Percentiles rank a stretch among this genome's conserved stretches.
Evolutionary conservation across 2,113 vertebrate species (phyloP).

Genomic region (Mohoua ochrocephala): DNA sequence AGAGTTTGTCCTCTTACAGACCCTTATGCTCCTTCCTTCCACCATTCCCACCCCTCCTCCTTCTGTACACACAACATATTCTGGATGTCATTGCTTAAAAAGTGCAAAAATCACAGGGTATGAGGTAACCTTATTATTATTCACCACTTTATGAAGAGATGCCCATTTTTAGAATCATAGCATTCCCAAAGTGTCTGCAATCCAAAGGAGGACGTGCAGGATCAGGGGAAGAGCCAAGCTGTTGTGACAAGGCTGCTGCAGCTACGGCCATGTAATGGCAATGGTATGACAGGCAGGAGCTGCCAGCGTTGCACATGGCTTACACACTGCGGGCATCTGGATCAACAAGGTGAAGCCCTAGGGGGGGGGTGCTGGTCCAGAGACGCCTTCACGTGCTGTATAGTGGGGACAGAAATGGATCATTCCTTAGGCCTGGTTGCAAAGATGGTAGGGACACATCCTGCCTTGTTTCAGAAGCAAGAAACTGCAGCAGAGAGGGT

Average conservation of each 20-base stretch:
- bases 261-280: not conserved
- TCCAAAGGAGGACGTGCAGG: not conserved
- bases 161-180: not conserved
- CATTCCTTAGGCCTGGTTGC: not conserved
- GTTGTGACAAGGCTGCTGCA: not conserved
- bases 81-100: not conserved
- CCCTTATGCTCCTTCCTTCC: not conserved
- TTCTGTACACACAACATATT: not conserved
- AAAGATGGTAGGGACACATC: not conserved
- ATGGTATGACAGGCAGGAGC: not conserved
- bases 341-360: not conserved
- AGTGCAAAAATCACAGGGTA: not conserved
- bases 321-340: not conserved
- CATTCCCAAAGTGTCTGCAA: too few relatives aligned
- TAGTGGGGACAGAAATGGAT: not conserved
- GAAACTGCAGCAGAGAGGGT: not conserved
- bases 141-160: not conserved
- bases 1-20: not conserved
- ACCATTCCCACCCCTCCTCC: fast-evolving
- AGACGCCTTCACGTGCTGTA: fast-evolving
- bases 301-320: not conserved
- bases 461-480: not conserved
- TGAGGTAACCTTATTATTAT: not conserved
- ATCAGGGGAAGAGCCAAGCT: not conserved
- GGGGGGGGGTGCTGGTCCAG: fast-evolving